phyloP scores from a whole-genome alignment of 2,888 invertebrate species.

The Microctonus aethiopoides region DNA sequence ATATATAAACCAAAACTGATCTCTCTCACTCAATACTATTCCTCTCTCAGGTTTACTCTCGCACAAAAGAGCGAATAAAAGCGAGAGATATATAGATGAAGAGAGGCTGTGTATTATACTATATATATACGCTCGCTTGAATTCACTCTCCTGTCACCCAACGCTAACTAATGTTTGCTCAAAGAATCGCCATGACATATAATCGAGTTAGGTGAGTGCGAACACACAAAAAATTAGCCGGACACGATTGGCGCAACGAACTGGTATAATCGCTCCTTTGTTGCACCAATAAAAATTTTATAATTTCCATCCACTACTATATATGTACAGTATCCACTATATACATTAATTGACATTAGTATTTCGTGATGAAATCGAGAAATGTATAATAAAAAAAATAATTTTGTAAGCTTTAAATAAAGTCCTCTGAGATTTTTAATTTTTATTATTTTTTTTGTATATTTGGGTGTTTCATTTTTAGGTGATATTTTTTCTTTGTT shows the following conservation, averaged over 20 bases:
- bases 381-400: no score
- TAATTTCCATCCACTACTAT: not conserved
- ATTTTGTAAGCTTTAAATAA: no score
- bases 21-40: slow-evolving; percentile 2
- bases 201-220: slow-evolving; percentile 55
- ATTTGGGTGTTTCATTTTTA: no score
- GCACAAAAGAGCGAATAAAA: no score
- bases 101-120: not conserved
- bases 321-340: not conserved
- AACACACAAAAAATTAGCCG: slow-evolving; percentile 39
- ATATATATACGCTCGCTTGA: slow-evolving; percentile 6
- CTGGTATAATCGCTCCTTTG: not conserved
- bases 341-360: no score
- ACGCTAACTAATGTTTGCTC: slow-evolving; percentile 67
- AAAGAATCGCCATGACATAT: slow-evolving; percentile 62
- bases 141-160: slow-evolving; percentile 40
- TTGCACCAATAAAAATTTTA: not conserved
- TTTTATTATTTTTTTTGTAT: no score
- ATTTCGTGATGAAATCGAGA: no score
- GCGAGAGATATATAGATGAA: no score
- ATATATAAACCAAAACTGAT: not conserved
- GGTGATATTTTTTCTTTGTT: no score
- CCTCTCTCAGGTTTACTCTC: no score
- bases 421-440: no score
- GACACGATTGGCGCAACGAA: not conserved